phyloP scores from a whole-genome alignment of 2,113 vertebrate species.

The Triplophysa siluroides region DNA sequence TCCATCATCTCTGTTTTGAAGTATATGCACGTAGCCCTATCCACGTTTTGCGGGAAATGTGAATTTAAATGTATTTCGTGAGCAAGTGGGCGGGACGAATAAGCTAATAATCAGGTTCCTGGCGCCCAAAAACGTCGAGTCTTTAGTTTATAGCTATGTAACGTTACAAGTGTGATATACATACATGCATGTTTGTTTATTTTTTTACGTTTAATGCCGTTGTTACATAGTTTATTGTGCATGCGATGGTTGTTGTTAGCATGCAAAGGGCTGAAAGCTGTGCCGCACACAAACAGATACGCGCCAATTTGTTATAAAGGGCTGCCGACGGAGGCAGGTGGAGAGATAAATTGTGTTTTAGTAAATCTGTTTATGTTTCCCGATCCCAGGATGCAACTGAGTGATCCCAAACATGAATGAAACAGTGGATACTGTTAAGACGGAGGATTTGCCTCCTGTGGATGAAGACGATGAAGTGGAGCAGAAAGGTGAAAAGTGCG shows the following conservation, averaged over 20 bases:
- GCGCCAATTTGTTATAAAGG: constrained; percentile 44
- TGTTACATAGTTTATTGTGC: neutral
- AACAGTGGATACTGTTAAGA: constrained; percentile 8
- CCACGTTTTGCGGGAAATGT: neutral
- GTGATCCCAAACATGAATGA: constrained; percentile 8
- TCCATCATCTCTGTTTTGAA: neutral
- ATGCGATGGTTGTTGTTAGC: neutral
- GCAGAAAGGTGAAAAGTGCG: neutral
- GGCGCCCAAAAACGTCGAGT: neutral
- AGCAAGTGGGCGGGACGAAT: constrained; percentile 44
- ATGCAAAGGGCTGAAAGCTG: neutral
- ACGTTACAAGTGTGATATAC: neutral
- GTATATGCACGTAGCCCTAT: neutral
- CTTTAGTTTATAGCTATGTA: neutral
- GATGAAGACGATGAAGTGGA: constrained; percentile 8
- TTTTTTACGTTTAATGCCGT: no score
- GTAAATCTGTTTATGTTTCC: no score
- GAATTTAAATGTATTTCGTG: constrained; percentile 38
- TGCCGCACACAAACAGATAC: neutral
- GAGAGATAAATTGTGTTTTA: neutral
- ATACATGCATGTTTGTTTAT: neutral
- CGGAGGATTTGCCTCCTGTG: constrained; percentile 1
- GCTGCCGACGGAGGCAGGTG: neutral
- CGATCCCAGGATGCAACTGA: neutral
- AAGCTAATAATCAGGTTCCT: constrained; percentile 33